Conservation (phyloP, 2,888 invertebrate genomes). For the Amblyjoppa fuscipennis region DNA sequence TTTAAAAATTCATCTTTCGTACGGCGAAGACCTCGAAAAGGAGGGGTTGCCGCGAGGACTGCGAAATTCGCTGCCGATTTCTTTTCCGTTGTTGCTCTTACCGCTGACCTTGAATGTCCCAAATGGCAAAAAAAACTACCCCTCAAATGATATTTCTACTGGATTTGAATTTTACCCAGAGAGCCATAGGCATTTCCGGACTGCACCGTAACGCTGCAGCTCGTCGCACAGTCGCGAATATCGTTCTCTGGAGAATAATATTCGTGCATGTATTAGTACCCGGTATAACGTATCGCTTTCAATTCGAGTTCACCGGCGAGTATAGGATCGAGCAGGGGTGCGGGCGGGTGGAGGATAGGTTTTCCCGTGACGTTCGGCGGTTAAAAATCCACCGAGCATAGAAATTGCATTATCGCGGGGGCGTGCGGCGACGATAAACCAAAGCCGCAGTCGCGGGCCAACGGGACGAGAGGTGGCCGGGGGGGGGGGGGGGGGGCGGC, state of each 20-base stretch:
- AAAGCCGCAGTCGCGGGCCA: slow-evolving; percentile 69
- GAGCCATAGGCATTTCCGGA: slow-evolving; percentile 15
- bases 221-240: slow-evolving; percentile 54
- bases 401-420: slow-evolving; percentile 76
- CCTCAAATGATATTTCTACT: not conserved
- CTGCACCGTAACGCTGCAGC: slow-evolving; percentile 19
- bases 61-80: slow-evolving; percentile 22
- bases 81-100: not conserved
- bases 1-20: slow-evolving; percentile 56
- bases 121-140: not conserved
- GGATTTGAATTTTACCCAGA: slow-evolving; percentile 24
- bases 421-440: slow-evolving; percentile 71
- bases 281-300: slow-evolving; percentile 67
- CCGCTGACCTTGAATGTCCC: not conserved
- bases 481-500: slow-evolving; percentile 16
- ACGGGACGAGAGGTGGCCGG: slow-evolving; percentile 35
- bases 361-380: slow-evolving; percentile 65
- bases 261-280: slow-evolving; percentile 59
- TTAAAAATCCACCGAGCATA: slow-evolving; percentile 74
- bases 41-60: slow-evolving; percentile 10
- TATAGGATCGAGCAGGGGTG: not conserved
- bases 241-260: slow-evolving; percentile 63
- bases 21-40: slow-evolving; percentile 15
- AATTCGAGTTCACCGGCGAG: slow-evolving; percentile 63
- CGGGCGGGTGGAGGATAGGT: not conserved